Evolutionary conservation across 2,113 vertebrate species (phyloP).

Genomic region (Mustela nigripes): DNA sequence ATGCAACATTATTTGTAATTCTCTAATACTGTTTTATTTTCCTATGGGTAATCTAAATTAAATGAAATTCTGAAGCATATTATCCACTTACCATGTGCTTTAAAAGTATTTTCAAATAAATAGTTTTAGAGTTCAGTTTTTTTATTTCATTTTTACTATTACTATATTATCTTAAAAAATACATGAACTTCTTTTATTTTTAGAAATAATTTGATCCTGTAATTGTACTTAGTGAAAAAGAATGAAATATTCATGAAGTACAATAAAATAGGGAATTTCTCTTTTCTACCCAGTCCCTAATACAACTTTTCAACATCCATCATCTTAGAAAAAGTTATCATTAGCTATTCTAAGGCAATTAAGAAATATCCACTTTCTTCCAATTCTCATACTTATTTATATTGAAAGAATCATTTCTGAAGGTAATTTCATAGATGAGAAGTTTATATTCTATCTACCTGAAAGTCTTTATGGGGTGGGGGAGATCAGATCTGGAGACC

Average conservation of each 20-base stretch:
- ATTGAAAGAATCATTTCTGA: not conserved
- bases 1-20: not conserved
- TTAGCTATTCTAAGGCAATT: not conserved
- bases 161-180: not conserved
- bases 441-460: not conserved
- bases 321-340: not conserved
- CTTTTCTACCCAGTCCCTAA: not conserved
- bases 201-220: not conserved
- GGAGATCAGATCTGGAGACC: not conserved
- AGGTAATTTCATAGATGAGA: conserved; percentile 11
- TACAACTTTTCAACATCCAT: not conserved
- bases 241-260: conserved; percentile 11
- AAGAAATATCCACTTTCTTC: not conserved
- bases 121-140: not conserved
- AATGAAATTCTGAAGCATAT: not conserved
- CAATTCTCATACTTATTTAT: not conserved
- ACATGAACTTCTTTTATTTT: not conserved
- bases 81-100: not conserved
- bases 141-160: not conserved
- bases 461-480: not conserved
- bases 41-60: conserved; percentile 8
- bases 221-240: conserved; percentile 37
- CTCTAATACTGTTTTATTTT: conserved; percentile 8
- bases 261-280: not conserved
- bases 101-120: not conserved